These are phyloP conservation scores for Heterotilapia buettikoferi DNA, from an alignment of 2,113 vertebrate genomes.

Conservation along the genomic window DNA sequence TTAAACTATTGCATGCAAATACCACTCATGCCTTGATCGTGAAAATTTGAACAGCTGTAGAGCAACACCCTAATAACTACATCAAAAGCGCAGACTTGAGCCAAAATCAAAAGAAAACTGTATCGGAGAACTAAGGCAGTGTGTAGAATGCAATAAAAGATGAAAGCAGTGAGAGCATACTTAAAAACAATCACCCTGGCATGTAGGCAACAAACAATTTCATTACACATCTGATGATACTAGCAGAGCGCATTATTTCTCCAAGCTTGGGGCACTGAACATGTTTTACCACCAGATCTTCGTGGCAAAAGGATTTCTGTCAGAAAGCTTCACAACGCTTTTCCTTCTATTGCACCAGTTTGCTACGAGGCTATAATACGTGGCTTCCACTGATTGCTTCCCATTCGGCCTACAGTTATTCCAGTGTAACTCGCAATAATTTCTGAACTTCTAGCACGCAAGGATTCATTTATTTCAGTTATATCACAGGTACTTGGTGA, in stretches of 20 bases:
- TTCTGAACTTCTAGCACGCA: not conserved
- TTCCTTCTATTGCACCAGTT: constrained; percentile 42
- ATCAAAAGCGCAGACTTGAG: not conserved
- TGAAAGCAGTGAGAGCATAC: constrained; percentile 10
- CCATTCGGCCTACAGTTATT: constrained; percentile 24
- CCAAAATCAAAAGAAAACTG: not conserved
- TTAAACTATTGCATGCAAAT: not conserved
- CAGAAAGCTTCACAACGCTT: constrained; percentile 4
- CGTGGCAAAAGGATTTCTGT: constrained; percentile 17
- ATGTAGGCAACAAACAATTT: constrained; percentile 23
- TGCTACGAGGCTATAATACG: constrained; percentile 5
- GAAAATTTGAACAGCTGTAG: not conserved
- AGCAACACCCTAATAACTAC: not conserved
- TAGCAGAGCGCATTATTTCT: not conserved
- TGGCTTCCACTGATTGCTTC: constrained; percentile 13
- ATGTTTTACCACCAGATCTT: constrained; percentile 15
- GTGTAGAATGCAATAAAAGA: constrained; percentile 11
- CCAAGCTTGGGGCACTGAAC: constrained; percentile 1
- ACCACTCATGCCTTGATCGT: not conserved
- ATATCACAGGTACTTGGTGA: not conserved
- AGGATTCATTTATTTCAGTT: not conserved
- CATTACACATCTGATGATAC: constrained; percentile 24
- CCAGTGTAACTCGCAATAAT: not conserved
- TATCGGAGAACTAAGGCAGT: not conserved
- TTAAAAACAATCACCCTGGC: not conserved